Conservation (phyloP, 2,888 invertebrate genomes). For the Ligdia adustata region DNA sequence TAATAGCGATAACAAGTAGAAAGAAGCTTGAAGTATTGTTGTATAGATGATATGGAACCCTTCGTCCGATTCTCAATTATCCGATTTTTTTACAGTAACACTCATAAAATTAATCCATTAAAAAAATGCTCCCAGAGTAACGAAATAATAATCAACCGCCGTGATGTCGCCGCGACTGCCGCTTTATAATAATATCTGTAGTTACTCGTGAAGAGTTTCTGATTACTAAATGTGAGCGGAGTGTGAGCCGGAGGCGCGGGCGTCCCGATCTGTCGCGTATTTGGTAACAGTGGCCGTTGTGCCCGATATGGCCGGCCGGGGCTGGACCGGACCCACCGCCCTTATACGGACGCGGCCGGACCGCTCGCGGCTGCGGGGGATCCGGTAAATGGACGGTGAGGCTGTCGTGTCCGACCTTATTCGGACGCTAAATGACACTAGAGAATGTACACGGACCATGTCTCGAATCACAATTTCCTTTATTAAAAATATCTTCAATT, state of each 20-base stretch:
- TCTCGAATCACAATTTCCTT: conserved; percentile 9
- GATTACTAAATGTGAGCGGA: conserved; percentile 45
- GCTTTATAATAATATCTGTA: conserved; percentile 2
- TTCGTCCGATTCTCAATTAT: no score
- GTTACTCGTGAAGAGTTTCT: conserved; percentile 8
- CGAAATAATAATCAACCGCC: conserved; percentile 5
- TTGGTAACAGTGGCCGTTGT: conserved; percentile 61
- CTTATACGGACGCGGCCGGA: conserved; percentile 41
- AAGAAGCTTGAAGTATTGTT: no score
- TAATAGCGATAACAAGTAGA: no score
- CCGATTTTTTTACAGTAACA: no score
- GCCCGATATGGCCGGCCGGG: conserved; percentile 58
- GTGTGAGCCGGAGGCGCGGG: conserved; percentile 41
- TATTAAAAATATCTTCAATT: conserved; percentile 2
- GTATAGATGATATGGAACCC: no score
- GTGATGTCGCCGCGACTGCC: conserved; percentile 2
- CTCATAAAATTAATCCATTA: not conserved
- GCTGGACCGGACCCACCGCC: not conserved
- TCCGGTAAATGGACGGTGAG: conserved; percentile 51
- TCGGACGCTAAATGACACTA: conserved; percentile 26
- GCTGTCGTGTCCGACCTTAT: conserved; percentile 27
- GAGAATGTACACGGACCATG: conserved; percentile 17
- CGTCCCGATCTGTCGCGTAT: conserved; percentile 52
- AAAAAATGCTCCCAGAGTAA: conserved; percentile 3
- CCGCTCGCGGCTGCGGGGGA: conserved; percentile 56